These are phyloP conservation scores for Istiophorus platypterus DNA, from an alignment of 2,113 vertebrate species.

Conservation along the genomic window DNA sequence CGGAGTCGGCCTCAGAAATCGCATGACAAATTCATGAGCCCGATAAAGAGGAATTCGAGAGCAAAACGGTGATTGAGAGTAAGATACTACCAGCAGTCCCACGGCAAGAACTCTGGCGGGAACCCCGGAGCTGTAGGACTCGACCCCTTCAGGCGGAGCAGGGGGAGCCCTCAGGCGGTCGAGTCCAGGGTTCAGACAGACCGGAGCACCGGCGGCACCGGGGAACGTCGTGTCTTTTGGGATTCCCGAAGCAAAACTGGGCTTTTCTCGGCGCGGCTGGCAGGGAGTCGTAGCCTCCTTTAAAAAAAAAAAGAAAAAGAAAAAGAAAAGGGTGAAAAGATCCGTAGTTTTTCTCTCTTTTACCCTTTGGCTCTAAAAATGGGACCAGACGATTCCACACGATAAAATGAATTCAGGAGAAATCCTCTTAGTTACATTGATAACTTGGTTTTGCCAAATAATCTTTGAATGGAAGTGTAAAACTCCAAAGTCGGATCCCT, in stretches of 20 bases:
- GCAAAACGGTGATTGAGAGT: neutral
- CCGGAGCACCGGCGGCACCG: neutral
- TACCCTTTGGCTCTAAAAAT: neutral
- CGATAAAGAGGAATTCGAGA: neutral
- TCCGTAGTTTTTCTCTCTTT: neutral
- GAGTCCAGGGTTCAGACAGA: neutral
- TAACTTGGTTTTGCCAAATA: neutral
- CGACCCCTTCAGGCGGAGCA: too few relatives aligned
- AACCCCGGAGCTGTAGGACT: too few relatives aligned
- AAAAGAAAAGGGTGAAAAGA: neutral
- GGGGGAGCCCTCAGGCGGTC: too few relatives aligned
- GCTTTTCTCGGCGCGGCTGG: neutral
- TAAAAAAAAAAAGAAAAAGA: too few relatives aligned
- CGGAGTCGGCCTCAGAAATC: too few relatives aligned
- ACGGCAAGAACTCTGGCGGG: neutral
- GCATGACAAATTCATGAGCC: constrained; percentile 1
- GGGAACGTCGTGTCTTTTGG: constrained; percentile 17
- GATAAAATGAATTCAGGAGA: neutral
- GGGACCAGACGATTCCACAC: neutral
- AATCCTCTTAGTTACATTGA: neutral
- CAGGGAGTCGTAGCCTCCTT: neutral
- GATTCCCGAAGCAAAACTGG: neutral
- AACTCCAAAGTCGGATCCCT: too few relatives aligned
- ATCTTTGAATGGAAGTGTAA: neutral
- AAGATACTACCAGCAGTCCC: neutral